Base-by-base conservation (phyloP, 2,888 invertebrate species). In the Liopterus haemorrhoidalis region DNA sequence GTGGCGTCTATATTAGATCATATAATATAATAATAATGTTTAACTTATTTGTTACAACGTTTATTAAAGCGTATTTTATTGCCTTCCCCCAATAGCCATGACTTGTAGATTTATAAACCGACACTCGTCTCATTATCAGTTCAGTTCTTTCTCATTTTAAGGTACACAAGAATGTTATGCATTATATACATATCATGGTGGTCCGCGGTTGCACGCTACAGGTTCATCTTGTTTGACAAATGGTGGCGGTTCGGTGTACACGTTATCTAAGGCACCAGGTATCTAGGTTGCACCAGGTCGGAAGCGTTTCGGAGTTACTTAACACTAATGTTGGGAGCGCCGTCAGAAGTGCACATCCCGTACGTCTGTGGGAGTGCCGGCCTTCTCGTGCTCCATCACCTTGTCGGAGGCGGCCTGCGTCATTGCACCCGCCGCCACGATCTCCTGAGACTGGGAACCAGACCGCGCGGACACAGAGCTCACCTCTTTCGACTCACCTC, bases 341-440 rank as follows among this genome's bases (percentile, higher is more conserved):
- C 51, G 53, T 70, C 71, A 85, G 71, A 86, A 87, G 68, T 85
- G 81, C 54, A 90, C 81, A 68, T 90, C 86, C 58, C 86, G 77
- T 58, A 89, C 83, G 68, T 91, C 90, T 58, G 88, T 89, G 57
- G 89, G 87, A 41, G 88, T 87, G 56, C 81, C 80, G 56, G 88
- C 83, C 67, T 81, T 82, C 68, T 78, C 80, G 69, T 81, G 81
- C 54, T 79, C 77, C 66, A 67, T 58, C 36, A 72, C 63, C 58
- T 73, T 74, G 50, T 68, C 69, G 55, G 63, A 61, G 51, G 66
- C 65, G 51, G 67, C 65, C 12, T 56, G 59, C 39, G 51, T 52
- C 32, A 54, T 53, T 30, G 63, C 18, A 12, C 62, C 63, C 62
- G 63, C 63, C 62, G 62, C 49, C 50, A 59, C 54, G 57, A 61